Base-by-base conservation (phyloP, 2,113 vertebrate species). In the Plotosus lineatus region DNA sequence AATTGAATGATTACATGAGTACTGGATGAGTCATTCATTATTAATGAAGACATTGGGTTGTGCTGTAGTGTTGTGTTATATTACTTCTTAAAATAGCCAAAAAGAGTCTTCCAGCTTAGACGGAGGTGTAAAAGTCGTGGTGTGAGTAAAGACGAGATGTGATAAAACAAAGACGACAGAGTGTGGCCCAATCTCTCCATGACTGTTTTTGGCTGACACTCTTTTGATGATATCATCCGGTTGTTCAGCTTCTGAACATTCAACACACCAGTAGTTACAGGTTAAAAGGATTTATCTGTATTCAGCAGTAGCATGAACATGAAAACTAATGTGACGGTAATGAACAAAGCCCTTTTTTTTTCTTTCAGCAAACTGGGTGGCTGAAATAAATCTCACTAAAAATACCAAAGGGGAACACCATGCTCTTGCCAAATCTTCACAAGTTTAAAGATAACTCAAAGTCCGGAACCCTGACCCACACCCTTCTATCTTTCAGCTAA, bases 371-470 rank as follows among this genome's bases (percentile, higher is more conserved):
- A n/a, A n/a, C 42, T 1, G 12, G 42, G 17, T 36, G 11, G 31
- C 33, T 74, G 21, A 53, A n/a, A 74, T 38, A 14, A 38, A 74
- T 74, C 72, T 55, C 33, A 38, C 48, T 38, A 75, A 38, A 75
- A 75, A 55, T 55, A 36, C 72, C 31, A 75, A 75, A 53, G 21
- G 6, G 51, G 46, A 73, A 73, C 28, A 10, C 28, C 36, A 15
- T 17, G 51, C 51, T 56, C 48, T 53, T 6, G 71, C 48, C 48
- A 74, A n/a, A 74, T 36, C 10, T 74, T 53, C 71, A 10, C 71
- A 36, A 28, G 46, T 73, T 51, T 51, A 73, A 19, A 73, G 26
- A 73, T 36, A 71, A 28, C 69, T 42, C 48, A 19, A 21, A 46
- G 23, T 17, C 42, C 3, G 21, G 23, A 44, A 71, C 5, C 5